phyloP scores from a whole-genome alignment of 2,113 vertebrate genomes.

The Kryptolebias marmoratus region DNA sequence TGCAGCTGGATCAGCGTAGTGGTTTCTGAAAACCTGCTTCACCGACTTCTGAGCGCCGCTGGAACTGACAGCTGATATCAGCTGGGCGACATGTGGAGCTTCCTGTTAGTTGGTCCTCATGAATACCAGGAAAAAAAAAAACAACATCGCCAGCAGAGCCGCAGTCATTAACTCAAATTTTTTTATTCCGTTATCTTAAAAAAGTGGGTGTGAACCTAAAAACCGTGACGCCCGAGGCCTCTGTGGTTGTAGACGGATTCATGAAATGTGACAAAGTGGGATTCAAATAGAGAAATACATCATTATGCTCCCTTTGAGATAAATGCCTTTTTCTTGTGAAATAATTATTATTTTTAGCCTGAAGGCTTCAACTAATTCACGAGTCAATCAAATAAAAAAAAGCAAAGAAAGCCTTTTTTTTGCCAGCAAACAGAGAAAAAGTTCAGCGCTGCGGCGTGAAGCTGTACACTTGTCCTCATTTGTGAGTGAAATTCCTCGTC shows the following conservation, averaged over 20 bases:
- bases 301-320: conserved; percentile 15
- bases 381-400: conserved; percentile 40
- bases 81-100: not conserved
- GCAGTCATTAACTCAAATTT: conserved; percentile 9
- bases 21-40: not conserved
- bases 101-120: conserved; percentile 8
- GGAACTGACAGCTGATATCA: not conserved
- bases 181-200: conserved; percentile 11
- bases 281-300: conserved; percentile 24
- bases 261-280: conserved; percentile 29
- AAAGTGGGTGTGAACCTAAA: not conserved
- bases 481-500: conserved; percentile 33
- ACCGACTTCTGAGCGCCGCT: too few species aligned
- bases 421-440: not conserved
- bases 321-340: conserved; percentile 29
- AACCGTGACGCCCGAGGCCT: not conserved
- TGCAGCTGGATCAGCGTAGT: not conserved
- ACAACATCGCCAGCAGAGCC: not conserved
- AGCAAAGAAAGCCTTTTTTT: conserved; percentile 3
- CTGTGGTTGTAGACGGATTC: conserved; percentile 7
- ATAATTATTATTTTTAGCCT: conserved; percentile 45
- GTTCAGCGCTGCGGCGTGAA: conserved; percentile 9
- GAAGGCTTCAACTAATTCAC: conserved; percentile 21
- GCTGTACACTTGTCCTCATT: conserved; percentile 18
- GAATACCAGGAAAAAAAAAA: not conserved